phyloP scores from a whole-genome alignment of 1,140 invertebrate genomes.

The Polypedilum vanderplanki region DNA sequence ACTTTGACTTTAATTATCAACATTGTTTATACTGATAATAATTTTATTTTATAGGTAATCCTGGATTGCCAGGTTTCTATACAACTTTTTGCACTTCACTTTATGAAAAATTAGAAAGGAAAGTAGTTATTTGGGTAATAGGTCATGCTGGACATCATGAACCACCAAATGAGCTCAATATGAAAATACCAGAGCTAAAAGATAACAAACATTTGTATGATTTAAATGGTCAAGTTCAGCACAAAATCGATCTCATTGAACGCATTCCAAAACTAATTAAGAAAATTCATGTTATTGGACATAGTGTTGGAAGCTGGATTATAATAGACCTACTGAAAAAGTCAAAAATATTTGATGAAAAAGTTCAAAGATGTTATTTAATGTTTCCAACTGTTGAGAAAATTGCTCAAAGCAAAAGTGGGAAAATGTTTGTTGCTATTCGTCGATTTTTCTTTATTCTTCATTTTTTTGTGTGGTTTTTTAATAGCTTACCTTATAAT shows the following conservation, averaged over 20 bases:
- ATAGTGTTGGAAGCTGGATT: conserved; percentile 80
- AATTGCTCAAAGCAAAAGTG: conserved; percentile 65
- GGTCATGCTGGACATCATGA: conserved; percentile 49
- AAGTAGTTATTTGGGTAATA: conserved; percentile 61
- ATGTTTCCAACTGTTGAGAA: conserved; percentile 77
- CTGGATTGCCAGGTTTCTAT: conserved; percentile 63
- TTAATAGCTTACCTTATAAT: conserved; percentile 42
- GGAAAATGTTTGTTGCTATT: conserved; percentile 51
- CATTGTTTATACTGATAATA: no score
- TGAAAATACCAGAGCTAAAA: conserved; percentile 44
- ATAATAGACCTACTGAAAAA: conserved; percentile 64
- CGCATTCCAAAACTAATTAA: conserved; percentile 60
- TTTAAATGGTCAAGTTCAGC: conserved; percentile 67
- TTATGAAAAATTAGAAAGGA: conserved; percentile 48
- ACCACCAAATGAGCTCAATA: conserved; percentile 44
- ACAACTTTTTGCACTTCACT: conserved; percentile 58
- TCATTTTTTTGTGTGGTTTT: conserved; percentile 48
- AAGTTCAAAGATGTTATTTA: conserved; percentile 55
- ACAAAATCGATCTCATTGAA: conserved; percentile 70
- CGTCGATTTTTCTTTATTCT: conserved; percentile 36
- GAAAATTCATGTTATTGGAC: conserved; percentile 67
- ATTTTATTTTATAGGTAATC: conserved; percentile 52
- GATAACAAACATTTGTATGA: conserved; percentile 54
- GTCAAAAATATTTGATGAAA: conserved; percentile 42
- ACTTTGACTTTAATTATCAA: conserved; percentile 40